A percentile compares a stretch with the other conserved stretches of the same genome.
These are phyloP conservation scores for Chymomyza caudatula DNA, from an alignment of 2,888 invertebrate genomes.

Conservation along the genomic window DNA sequence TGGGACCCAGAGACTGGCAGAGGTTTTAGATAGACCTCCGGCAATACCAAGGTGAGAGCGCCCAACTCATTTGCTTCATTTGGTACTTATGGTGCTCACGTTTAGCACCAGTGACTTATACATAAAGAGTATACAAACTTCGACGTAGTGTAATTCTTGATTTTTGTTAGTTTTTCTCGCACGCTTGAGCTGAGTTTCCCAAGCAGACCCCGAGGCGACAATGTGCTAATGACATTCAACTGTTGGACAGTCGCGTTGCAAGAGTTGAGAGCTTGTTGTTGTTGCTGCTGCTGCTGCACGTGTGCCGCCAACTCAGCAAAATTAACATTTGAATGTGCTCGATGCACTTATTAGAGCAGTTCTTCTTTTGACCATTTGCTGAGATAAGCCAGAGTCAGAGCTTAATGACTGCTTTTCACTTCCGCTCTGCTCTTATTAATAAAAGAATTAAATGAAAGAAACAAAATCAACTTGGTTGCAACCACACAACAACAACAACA, in stretches of 20 bases:
- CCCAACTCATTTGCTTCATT: too few relatives aligned
- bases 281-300: slow-evolving; percentile 12
- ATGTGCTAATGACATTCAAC: slow-evolving; percentile 60
- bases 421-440: slow-evolving; percentile 33
- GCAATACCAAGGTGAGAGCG: too few relatives aligned
- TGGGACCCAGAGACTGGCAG: too few relatives aligned
- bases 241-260: slow-evolving; percentile 23
- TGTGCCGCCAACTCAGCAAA: slow-evolving; percentile 16
- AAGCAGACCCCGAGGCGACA: slow-evolving; percentile 57
- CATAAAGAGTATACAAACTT: neutral
- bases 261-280: neutral
- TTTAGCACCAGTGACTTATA: too few relatives aligned
- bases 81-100: too few relatives aligned
- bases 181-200: slow-evolving; percentile 35
- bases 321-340: slow-evolving; percentile 60
- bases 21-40: too few relatives aligned
- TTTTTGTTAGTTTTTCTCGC: slow-evolving; percentile 50
- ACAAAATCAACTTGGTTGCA: neutral
- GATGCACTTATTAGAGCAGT: slow-evolving; percentile 42
- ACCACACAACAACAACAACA: neutral
- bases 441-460: neutral
- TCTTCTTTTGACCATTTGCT: slow-evolving; percentile 32
- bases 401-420: slow-evolving; percentile 13
- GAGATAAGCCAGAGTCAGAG: slow-evolving; percentile 11
- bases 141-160: neutral